Conservation (phyloP, 2,888 invertebrate genomes). For the Fragum sueziense region DNA sequence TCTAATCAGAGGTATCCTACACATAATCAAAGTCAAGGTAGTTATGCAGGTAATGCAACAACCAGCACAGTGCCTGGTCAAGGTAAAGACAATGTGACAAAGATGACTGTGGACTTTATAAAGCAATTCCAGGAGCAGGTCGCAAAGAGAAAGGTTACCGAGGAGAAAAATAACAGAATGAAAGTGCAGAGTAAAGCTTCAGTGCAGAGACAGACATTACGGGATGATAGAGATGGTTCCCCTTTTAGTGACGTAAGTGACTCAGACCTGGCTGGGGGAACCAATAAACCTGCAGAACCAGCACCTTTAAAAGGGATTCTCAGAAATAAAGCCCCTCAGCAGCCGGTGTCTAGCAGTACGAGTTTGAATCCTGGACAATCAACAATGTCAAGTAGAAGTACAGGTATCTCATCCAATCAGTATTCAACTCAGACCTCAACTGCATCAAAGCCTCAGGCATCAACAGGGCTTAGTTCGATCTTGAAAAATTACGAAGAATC, state of each 20-base stretch:
- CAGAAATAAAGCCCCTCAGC: not conserved
- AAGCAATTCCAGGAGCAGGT: slow-evolving; percentile 14
- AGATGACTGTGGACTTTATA: slow-evolving; percentile 8
- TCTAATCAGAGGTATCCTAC: not conserved
- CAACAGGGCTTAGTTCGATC: not conserved
- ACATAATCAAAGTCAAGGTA: not conserved
- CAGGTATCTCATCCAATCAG: not conserved
- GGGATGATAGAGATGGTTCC: not conserved
- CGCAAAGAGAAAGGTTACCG: not conserved
- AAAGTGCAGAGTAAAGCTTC: slow-evolving; percentile 13
- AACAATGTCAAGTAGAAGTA: not conserved
- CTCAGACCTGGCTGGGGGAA: not conserved
- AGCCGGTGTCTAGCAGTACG: not conserved
- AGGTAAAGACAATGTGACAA: not conserved
- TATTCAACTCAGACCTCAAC: not conserved
- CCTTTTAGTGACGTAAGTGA: slow-evolving; percentile 22
- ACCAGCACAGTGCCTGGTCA: not conserved
- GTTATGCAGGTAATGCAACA: not conserved
- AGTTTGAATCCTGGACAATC: not conserved
- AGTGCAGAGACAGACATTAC: not conserved
- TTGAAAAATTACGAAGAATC: slow-evolving; percentile 7
- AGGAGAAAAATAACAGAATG: not conserved
- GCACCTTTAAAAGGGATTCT: slow-evolving; percentile 4
- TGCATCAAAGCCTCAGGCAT: not conserved
- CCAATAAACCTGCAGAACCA: not conserved